A percentile compares a stretch with the other conserved stretches of the same genome.
These are phyloP conservation scores for Nymphalis polychloros DNA, from an alignment of 2,888 invertebrate genomes.

Conservation along the genomic window DNA sequence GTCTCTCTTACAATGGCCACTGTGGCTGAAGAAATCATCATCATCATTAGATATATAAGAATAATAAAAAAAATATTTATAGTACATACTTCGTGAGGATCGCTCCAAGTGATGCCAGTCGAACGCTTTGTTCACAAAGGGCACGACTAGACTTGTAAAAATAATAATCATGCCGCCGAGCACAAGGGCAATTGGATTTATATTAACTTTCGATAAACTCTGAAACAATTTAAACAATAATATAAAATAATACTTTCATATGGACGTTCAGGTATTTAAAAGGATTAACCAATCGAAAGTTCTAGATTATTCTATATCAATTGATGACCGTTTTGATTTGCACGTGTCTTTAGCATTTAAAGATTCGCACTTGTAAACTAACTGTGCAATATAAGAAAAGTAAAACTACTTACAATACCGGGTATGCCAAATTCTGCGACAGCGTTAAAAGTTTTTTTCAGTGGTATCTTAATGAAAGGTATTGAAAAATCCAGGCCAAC, in stretches of 20 bases:
- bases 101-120: conserved; percentile 44
- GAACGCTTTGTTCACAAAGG: conserved; percentile 63
- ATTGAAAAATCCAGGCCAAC: conserved; percentile 84
- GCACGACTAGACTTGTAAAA: conserved; percentile 79
- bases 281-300: too few species aligned
- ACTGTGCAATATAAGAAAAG: neutral
- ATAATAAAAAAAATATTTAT: too few species aligned
- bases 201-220: conserved; percentile 79
- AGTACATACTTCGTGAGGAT: conserved; percentile 61
- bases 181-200: conserved; percentile 83
- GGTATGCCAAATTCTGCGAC: conserved; percentile 52
- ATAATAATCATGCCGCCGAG: conserved; percentile 82
- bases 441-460: conserved; percentile 75
- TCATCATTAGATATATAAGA: too few species aligned
- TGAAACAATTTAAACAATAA: conserved; percentile 44
- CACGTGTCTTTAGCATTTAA: too few species aligned
- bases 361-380: too few species aligned
- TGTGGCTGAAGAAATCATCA: too few species aligned
- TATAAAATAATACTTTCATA: too few species aligned
- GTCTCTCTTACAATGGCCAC: too few species aligned
- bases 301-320: too few species aligned
- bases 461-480: conserved; percentile 85
- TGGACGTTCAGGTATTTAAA: too few species aligned
- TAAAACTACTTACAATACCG: conserved; percentile 12
- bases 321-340: too few species aligned